These are phyloP conservation scores for Nymphalis c-album DNA, from an alignment of 2,888 invertebrate genomes.

Conservation along the genomic window DNA sequence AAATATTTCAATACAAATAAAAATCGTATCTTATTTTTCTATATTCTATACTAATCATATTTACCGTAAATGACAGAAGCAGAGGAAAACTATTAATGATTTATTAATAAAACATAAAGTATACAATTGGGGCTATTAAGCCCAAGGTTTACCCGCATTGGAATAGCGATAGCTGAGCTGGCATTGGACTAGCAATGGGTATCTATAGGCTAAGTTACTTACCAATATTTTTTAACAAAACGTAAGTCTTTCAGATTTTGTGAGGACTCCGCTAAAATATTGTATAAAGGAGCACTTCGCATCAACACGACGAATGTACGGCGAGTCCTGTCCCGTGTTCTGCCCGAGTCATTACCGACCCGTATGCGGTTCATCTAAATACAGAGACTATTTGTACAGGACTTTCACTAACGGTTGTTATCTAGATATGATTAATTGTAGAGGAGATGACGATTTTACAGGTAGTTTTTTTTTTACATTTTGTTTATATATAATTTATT, in stretches of 20 bases:
- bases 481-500: no score
- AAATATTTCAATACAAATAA: no score
- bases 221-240: background rate
- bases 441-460: slow-evolving; percentile 60
- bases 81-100: no score
- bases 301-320: slow-evolving; percentile 49
- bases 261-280: slow-evolving; percentile 52
- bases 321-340: slow-evolving; percentile 67
- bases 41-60: no score
- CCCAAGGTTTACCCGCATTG: no score
- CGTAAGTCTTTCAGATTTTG: slow-evolving; percentile 48
- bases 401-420: slow-evolving; percentile 66
- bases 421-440: slow-evolving; percentile 70
- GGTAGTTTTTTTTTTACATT: slow-evolving; percentile 26
- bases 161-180: no score
- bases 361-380: slow-evolving; percentile 60
- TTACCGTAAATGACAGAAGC: no score
- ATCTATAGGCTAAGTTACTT: no score
- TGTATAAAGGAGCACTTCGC: slow-evolving; percentile 54
- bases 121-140: no score
- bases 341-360: slow-evolving; percentile 68
- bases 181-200: no score
- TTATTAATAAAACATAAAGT: no score
- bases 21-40: no score
- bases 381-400: slow-evolving; percentile 55